These are phyloP conservation scores for Strigamia maritima DNA, from an alignment of 2,888 invertebrate genomes.

Conservation along the genomic window DNA sequence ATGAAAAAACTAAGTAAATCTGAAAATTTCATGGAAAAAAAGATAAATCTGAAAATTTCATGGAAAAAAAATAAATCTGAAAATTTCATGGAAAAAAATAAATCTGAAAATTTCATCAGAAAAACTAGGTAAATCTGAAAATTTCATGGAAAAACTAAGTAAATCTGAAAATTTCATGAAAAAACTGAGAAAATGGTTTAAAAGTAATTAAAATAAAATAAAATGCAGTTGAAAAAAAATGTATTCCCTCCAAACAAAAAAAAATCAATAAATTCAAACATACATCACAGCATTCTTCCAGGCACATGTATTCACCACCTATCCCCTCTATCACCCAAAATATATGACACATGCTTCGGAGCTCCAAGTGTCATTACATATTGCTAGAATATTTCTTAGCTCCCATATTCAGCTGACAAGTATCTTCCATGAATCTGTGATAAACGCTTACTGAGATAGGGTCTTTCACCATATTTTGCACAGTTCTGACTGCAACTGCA, in stretches of 20 bases:
- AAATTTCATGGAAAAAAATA: no score
- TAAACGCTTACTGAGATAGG: constrained; percentile 8
- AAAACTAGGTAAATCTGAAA: no score
- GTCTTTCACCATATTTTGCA: background rate
- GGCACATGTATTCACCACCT: background rate
- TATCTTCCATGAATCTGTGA: constrained; percentile 5
- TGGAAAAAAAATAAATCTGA: no score
- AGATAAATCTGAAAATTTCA: no score
- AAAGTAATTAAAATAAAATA: background rate
- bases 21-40: no score
- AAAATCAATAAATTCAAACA: background rate
- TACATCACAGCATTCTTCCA: background rate
- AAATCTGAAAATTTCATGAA: background rate
- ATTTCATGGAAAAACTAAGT: no score
- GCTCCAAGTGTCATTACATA: background rate
- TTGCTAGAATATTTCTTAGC: constrained; percentile 14
- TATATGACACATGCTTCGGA: background rate
- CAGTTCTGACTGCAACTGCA: background rate
- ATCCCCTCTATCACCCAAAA: background rate
- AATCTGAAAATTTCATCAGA: no score
- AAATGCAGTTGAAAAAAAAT: background rate
- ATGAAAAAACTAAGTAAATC: no score
- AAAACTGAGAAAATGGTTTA: background rate
- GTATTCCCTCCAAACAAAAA: background rate
- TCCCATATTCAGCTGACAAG: constrained; percentile 10